These are phyloP conservation scores for Aphelenchoides besseyi DNA, from an alignment of 1,140 invertebrate genomes.

Conservation along the genomic window DNA sequence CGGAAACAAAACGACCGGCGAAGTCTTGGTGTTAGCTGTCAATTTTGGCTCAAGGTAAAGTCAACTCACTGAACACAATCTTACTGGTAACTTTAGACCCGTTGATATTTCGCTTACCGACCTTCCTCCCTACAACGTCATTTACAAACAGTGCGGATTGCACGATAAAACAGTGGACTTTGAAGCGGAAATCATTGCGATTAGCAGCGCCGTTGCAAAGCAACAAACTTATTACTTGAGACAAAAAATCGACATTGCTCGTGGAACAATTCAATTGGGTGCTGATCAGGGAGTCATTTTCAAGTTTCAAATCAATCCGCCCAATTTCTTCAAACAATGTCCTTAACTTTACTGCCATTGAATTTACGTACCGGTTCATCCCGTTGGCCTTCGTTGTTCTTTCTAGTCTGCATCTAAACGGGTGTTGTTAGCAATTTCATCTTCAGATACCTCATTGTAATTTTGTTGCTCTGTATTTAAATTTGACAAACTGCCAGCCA, in stretches of 20 bases:
- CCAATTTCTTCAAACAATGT: not conserved
- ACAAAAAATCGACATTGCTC: constrained; percentile 27
- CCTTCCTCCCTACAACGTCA: constrained; percentile 9
- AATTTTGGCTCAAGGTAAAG: constrained; percentile 34
- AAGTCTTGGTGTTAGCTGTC: constrained; percentile 31
- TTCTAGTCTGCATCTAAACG: not conserved
- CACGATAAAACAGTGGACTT: not conserved
- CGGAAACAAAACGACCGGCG: constrained; percentile 13
- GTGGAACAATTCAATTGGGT: constrained; percentile 25
- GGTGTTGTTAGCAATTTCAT: not conserved
- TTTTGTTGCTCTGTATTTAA: too few species aligned
- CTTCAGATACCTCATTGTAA: too few species aligned
- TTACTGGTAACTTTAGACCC: constrained; percentile 12
- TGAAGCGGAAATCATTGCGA: constrained; percentile 28
- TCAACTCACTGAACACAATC: constrained; percentile 38
- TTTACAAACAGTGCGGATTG: constrained; percentile 14
- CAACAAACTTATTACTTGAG: constrained; percentile 20
- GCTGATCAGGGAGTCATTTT: constrained; percentile 37
- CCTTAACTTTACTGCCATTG: not conserved
- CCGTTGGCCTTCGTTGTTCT: too few species aligned
- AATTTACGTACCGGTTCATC: too few species aligned
- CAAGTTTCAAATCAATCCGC: constrained; percentile 18
- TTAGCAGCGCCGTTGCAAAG: constrained; percentile 18
- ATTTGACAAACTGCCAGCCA: too few species aligned
- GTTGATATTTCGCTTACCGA: constrained; percentile 1